Evolutionary conservation across 2,888 invertebrate species (phyloP), one percentile per base, ranked within the genome.

Genomic region (Noctua comes): DNA sequence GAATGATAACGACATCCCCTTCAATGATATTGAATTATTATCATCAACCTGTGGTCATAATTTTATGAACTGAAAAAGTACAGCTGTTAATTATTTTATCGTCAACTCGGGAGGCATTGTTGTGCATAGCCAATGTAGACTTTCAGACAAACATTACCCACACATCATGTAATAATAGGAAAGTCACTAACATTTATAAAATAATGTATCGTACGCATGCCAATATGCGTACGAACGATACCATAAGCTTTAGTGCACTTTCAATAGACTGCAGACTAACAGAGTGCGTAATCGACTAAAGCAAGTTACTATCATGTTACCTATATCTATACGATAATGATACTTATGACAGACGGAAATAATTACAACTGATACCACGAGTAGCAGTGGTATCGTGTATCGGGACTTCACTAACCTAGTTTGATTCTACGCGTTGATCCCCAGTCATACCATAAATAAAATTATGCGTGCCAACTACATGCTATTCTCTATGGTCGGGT

Each of bases 391-490:
- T 88, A 77, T 86, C 82, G 77, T 72, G 76, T 86, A 86, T 86
- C 81, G 77, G 86, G 81, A 81, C 82, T 87, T 70, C 48, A 81
- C 77, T 86, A 87, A 85, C 86, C 86, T 77, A 87, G 77, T 87
- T 86, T 70, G 46, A 76, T 66, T 74, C 73, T 80, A 80, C 59
- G 69, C 77, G 76, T 65, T 83, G 86, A 87, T 82, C 78, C 72
- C 65, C 43, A 46, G 64, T 65, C 70, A 31, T 66, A 68, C 75
- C 75, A 71, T 86, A 84, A 78, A 78, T 66, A 66, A 66, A 43
- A 43, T 66, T 43, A 72, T 75, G 78, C 36, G 69, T 76, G 86
- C 73, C 68, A 83, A 68, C 80, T 74, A 64, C 43, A 73, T 68
- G 71, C 68, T 73, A 73, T 86, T 85, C 86, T 86, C 76, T 85